These are phyloP conservation scores for Drosophila repleta DNA, from an alignment of 1,140 invertebrate genomes.

Conservation along the genomic window DNA sequence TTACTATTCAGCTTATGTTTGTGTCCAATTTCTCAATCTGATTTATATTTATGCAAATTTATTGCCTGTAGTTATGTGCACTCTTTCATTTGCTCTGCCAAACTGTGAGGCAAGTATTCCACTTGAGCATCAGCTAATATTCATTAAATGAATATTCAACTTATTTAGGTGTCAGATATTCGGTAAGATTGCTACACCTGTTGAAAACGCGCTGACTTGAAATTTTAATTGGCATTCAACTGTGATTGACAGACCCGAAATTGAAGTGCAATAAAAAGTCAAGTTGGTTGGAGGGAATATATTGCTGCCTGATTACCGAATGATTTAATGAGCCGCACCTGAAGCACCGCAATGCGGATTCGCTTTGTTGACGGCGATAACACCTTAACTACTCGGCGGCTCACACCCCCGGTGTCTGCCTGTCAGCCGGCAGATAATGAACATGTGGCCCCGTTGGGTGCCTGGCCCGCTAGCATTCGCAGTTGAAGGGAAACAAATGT, in stretches of 20 bases:
- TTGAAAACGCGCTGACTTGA: neutral
- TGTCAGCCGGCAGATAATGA: conserved; percentile 50
- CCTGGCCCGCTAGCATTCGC: conserved; percentile 16
- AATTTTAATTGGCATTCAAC: conserved; percentile 63
- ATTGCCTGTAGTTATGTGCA: neutral
- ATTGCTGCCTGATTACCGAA: conserved; percentile 51
- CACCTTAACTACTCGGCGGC: conserved; percentile 14
- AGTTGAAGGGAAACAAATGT: conserved; percentile 66
- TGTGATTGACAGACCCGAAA: conserved; percentile 57
- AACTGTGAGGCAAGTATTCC: too few species aligned
- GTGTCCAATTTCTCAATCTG: conserved; percentile 39
- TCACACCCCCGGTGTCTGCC: neutral
- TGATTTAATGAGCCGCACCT: conserved; percentile 77
- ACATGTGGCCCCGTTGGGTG: conserved; percentile 43
- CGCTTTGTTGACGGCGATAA: conserved; percentile 6
- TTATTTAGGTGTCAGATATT: neutral
- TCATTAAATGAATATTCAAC: neutral
- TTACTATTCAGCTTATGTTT: conserved; percentile 8
- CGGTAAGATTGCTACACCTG: neutral
- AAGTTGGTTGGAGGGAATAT: neutral
- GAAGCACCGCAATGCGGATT: conserved; percentile 39
- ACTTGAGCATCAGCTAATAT: neutral
- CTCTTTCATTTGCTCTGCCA: neutral
- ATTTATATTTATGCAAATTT: conserved; percentile 52
- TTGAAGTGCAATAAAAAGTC: conserved; percentile 10